Evolutionary conservation across 2,888 invertebrate genomes (phyloP), one percentile per base, ranked within the genome.

Genomic region (Hybos culiciformis): DNA sequence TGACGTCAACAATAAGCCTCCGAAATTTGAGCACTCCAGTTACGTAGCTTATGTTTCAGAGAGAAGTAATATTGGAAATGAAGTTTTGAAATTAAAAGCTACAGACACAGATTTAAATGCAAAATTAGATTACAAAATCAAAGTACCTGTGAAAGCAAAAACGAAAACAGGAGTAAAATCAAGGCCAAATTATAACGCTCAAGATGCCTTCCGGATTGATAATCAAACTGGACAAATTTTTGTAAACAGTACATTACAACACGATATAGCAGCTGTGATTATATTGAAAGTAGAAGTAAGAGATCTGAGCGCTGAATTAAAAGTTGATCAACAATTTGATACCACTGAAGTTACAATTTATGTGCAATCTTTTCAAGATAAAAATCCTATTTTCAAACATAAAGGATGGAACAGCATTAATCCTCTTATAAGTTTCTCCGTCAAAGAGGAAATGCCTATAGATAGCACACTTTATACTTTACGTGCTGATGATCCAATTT

Each of bases 1-100:
- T 52, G 84, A 84, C 52, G 79, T 83, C 1, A 88, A 88, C 53
- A 83, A 90, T 56, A 87, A 87, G 55, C 75, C 83, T 14, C 90
- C 90, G 0, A 73, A 61, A 46, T 88, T 90, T 51, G 77, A 73
- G 41, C 70, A 71, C 37, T 63, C 68, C 5, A 77, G 76, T 49
- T 74, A 74, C 41, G 71, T 76, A 0, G 77, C 78, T 19, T 82
- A 83, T 51, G 75, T 83, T 5, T 81, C 82, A 0, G 83, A 83
- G 57, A 71, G 77, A 52, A 74, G 77, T 0, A 69, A 71, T 47
- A 66, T 75, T 14, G 77, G 75, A 48, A 73, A 77, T 48, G 60
- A 71, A 5, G 77, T 86, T 0, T 61, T 81, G 6, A 74, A 70
- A 53, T 74, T 83, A 1, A 60, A 65, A 39, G 87, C 87, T 0